Evolutionary conservation across 1,140 invertebrate species (phyloP).

Genomic region (Trialeurodes vaporariorum): DNA sequence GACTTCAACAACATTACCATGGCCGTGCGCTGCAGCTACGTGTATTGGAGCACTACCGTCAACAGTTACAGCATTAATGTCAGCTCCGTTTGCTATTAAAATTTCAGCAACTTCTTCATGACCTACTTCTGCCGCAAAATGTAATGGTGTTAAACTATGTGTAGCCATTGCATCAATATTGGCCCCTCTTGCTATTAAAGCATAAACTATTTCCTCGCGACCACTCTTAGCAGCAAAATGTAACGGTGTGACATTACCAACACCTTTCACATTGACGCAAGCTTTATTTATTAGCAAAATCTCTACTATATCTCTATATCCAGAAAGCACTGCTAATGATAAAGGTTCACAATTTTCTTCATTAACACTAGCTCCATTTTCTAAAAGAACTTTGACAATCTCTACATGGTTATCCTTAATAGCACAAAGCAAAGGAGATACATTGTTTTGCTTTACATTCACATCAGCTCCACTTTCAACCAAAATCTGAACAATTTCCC

Average conservation of each 20-base stretch:
- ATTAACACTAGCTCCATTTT: conserved; percentile 55
- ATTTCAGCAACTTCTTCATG: conserved; percentile 38
- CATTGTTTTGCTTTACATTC: too few relatives aligned
- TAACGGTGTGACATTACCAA: conserved; percentile 10
- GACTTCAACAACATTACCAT: conserved; percentile 4
- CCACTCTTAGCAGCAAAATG: conserved; percentile 13
- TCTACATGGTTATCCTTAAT: conserved; percentile 25
- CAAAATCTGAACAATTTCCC: conserved; percentile 18
- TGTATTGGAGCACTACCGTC: conserved; percentile 1
- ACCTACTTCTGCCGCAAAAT: conserved; percentile 17
- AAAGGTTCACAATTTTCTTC: conserved; percentile 12
- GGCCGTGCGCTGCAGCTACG: not conserved
- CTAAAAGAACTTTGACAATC: conserved; percentile 53
- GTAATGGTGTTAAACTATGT: conserved; percentile 14
- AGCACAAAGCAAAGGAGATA: conserved; percentile 2
- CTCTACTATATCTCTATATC: conserved; percentile 13
- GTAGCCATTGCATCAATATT: conserved; percentile 36
- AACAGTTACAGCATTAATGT: conserved; percentile 8
- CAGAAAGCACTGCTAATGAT: conserved; percentile 12
- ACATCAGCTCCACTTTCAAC: conserved; percentile 16
- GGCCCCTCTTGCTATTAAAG: conserved; percentile 9
- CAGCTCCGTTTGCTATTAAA: conserved; percentile 7
- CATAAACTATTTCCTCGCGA: not conserved
- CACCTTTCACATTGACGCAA: conserved; percentile 7
- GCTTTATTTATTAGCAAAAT: conserved; percentile 13